Conservation (phyloP, 2,797 vertebrate genomes). For the Pangasius djambal region DNA sequence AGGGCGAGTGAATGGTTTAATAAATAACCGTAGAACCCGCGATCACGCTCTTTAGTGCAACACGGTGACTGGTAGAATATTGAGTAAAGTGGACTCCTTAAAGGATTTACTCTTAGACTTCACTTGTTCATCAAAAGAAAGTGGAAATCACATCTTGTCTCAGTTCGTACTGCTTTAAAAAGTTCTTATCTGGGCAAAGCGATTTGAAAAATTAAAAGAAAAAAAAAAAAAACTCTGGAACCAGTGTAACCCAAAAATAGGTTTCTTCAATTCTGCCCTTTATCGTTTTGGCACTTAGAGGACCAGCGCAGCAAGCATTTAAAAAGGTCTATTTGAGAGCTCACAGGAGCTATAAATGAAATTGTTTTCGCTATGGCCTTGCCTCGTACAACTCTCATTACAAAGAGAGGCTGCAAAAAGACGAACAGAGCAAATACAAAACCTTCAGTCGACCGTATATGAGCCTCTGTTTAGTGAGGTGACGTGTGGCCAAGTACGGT, state of each 20-base stretch:
- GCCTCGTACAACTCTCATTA: not conserved
- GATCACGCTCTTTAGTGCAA: not conserved
- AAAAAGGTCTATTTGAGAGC: conserved; percentile 2
- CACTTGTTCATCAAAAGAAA: not conserved
- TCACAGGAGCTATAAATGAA: not conserved
- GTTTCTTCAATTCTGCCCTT: not conserved
- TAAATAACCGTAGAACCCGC: not conserved
- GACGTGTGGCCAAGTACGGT: too few relatives aligned
- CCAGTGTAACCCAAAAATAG: not conserved
- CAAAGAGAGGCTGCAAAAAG: not conserved
- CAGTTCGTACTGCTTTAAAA: not conserved
- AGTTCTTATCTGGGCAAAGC: not conserved
- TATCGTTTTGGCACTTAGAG: not conserved
- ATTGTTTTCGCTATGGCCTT: not conserved
- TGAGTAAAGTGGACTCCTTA: not conserved
- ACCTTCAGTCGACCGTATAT: not conserved
- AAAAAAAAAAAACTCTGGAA: not conserved
- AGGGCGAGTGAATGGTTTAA: not conserved
- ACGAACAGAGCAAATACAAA: not conserved
- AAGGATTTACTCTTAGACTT: not conserved
- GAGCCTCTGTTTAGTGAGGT: too few relatives aligned
- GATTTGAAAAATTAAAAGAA: not conserved
- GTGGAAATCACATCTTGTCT: not conserved
- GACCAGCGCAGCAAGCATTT: not conserved
- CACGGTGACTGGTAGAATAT: not conserved